Evolutionary conservation across 2,888 invertebrate genomes (phyloP).

Genomic region (Pilophorus perplexus): DNA sequence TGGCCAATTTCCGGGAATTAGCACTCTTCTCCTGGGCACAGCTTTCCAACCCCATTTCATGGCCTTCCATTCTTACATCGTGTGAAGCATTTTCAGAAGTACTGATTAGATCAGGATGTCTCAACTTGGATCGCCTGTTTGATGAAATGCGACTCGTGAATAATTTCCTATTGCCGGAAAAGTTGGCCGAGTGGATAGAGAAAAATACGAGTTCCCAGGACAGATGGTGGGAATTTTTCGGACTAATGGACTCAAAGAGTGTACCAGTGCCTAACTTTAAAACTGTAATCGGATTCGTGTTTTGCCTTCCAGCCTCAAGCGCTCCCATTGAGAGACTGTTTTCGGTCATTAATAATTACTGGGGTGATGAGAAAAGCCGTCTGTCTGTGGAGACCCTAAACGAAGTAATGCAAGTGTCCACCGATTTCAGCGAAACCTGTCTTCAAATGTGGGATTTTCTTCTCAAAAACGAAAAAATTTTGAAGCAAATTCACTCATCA

Average conservation of each 20-base stretch:
- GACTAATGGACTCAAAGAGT: not conserved
- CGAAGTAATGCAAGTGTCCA: constrained; percentile 7
- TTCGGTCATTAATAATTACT: constrained; percentile 9
- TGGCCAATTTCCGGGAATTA: too few relatives aligned
- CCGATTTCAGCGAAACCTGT: constrained; percentile 8
- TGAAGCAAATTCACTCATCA: not conserved
- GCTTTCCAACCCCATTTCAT: not conserved
- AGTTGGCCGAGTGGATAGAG: too few relatives aligned
- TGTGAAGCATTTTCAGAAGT: constrained; percentile 19
- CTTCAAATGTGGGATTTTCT: constrained; percentile 4
- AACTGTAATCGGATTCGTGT: constrained; percentile 1
- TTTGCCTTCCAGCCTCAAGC: constrained; percentile 11
- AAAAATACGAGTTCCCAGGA: not conserved
- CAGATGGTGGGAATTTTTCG: not conserved
- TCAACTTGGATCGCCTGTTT: constrained; percentile 13
- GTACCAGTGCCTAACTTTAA: constrained; percentile 9
- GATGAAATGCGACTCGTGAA: constrained; percentile 10
- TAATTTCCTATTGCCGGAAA: not conserved
- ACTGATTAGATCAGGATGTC: constrained; percentile 4
- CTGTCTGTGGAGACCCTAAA: constrained; percentile 4
- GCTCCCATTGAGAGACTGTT: not conserved
- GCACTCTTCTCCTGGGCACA: constrained; percentile 1
- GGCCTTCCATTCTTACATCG: not conserved
- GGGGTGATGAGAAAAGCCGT: not conserved
- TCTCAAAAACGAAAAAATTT: constrained; percentile 7